Evolutionary conservation across 2,888 invertebrate genomes (phyloP).

Genomic region (Eurois occulta): DNA sequence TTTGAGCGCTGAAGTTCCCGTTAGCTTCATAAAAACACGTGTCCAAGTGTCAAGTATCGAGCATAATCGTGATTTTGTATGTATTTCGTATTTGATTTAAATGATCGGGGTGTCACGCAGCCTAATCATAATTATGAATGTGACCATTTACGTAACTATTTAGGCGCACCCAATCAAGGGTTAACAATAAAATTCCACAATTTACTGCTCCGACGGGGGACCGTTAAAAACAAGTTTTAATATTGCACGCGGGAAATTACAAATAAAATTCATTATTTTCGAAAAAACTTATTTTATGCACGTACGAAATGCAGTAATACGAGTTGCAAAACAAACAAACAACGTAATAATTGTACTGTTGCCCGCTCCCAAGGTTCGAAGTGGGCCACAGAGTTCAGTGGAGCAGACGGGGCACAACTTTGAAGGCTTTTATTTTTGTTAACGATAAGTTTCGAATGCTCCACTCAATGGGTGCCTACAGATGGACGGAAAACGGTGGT

Average conservation of each 20-base stretch:
- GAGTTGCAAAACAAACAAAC: conserved; percentile 77
- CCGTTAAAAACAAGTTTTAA: conserved; percentile 51
- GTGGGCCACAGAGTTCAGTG: conserved; percentile 52
- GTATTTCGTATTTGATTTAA: too few relatives aligned
- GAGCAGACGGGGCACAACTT: conserved; percentile 33
- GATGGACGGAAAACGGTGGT: background rate
- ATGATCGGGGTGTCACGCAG: too few relatives aligned
- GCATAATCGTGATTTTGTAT: too few relatives aligned
- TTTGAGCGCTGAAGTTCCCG: too few relatives aligned
- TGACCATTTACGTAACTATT: too few relatives aligned
- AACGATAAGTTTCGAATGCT: background rate
- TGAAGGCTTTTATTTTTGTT: conserved; percentile 27
- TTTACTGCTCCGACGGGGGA: conserved; percentile 8
- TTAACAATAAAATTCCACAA: conserved; percentile 2
- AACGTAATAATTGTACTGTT: conserved; percentile 77
- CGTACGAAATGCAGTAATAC: conserved; percentile 75
- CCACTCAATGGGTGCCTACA: background rate
- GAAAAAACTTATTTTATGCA: conserved; percentile 71
- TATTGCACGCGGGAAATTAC: conserved; percentile 58
- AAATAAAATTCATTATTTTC: conserved; percentile 60
- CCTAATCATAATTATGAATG: too few relatives aligned
- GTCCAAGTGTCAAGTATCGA: too few relatives aligned
- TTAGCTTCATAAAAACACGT: too few relatives aligned
- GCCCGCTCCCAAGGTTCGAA: conserved; percentile 68
- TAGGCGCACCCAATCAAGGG: too few relatives aligned